Percentiles rank a stretch among this genome's conserved stretches.
These are phyloP conservation scores for Mastacembelus armatus DNA, from an alignment of 2,797 vertebrate genomes.

Conservation along the genomic window DNA sequence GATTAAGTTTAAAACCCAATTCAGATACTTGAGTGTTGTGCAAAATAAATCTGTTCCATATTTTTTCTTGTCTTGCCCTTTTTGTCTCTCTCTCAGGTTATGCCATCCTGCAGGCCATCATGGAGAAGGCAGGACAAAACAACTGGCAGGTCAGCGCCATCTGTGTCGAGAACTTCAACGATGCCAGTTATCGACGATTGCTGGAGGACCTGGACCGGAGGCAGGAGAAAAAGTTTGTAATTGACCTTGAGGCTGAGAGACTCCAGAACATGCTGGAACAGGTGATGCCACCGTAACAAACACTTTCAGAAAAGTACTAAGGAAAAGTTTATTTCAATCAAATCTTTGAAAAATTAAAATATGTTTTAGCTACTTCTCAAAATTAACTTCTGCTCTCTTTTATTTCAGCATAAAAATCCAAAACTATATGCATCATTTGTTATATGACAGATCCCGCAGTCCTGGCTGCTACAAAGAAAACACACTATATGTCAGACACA, in stretches of 20 bases:
- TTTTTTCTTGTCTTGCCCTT: not conserved
- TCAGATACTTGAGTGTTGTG: not conserved
- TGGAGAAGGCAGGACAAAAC: slow-evolving; percentile 98
- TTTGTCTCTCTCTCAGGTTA: slow-evolving; percentile 84
- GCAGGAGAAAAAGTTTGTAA: slow-evolving; percentile 98
- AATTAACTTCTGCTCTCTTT: no score
- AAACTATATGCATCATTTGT: no score
- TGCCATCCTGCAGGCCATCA: slow-evolving; percentile 98
- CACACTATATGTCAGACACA: no score
- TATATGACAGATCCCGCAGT: no score
- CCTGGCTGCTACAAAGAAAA: no score
- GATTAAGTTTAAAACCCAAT: not conserved
- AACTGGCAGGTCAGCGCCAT: slow-evolving; percentile 99
- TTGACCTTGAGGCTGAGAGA: slow-evolving; percentile 97
- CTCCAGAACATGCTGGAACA: slow-evolving; percentile 98
- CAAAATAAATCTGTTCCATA: not conserved
- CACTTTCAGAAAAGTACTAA: no score
- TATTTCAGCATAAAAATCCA: no score
- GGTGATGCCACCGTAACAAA: slow-evolving; percentile 79
- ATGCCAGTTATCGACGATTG: slow-evolving; percentile 95
- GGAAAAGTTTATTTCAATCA: no score
- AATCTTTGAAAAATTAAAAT: no score
- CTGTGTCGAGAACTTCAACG: slow-evolving; percentile 98
- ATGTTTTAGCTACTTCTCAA: no score
- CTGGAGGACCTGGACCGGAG: slow-evolving; percentile 97